Evolutionary conservation across 92 coral and sea anemone species (phyloP).

Genomic region (Epizoanthus rinbou): DNA sequence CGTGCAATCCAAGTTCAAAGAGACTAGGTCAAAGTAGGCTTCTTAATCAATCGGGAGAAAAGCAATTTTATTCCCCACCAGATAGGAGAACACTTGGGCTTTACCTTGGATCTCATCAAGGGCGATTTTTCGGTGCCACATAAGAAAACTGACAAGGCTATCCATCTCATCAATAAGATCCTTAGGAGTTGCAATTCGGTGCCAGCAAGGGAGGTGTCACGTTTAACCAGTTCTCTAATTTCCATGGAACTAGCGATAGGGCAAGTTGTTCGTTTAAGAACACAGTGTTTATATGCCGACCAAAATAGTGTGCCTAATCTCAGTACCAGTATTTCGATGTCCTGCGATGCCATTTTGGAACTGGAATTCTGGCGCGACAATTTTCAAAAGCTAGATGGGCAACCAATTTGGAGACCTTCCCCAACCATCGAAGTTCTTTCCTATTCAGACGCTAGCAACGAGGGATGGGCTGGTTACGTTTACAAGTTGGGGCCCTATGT

Average conservation of each 20-base stretch:
- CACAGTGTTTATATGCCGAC: too few relatives aligned
- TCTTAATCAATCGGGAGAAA: background rate
- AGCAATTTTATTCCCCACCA: background rate
- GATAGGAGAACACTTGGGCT: background rate
- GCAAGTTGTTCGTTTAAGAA: slow-evolving; percentile 50
- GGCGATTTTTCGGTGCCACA: background rate
- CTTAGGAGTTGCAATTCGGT: background rate
- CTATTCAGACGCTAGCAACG: slow-evolving; percentile 11
- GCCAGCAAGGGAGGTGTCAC: background rate
- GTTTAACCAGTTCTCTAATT: background rate
- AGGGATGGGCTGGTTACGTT: slow-evolving; percentile 48
- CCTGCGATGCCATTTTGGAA: too few relatives aligned
- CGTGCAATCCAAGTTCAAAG: slow-evolving; percentile 9
- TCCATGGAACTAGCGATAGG: slow-evolving; percentile 33
- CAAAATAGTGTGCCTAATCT: too few relatives aligned
- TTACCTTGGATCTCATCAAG: background rate
- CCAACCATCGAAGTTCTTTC: background rate
- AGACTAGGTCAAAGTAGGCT: background rate
- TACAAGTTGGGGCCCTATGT: slow-evolving; percentile 32
- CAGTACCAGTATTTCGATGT: too few relatives aligned
- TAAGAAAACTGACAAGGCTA: background rate
- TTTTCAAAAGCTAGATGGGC: too few relatives aligned
- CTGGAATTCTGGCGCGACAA: too few relatives aligned
- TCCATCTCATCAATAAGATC: background rate
- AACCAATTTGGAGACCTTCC: too few relatives aligned